Base-by-base conservation (phyloP, 2,888 invertebrate genomes). In the Euclidia mi region DNA sequence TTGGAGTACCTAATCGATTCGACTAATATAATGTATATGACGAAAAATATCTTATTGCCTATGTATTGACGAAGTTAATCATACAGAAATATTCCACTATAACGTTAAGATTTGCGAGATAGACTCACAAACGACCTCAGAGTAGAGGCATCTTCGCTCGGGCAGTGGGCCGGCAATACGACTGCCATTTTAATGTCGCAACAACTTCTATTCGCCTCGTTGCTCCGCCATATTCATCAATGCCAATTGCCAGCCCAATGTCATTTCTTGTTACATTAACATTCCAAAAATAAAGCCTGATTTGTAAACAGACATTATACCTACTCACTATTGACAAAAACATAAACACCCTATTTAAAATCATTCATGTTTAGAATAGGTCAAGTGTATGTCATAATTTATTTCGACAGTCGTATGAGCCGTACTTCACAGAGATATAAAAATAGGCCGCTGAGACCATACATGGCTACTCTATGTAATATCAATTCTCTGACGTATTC, bases 151-250 rank as follows among this genome's bases (percentile, higher is more conserved):
- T 82, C 74, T 76, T 82, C 65, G 81, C 73, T 85, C 75, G 81
- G 81, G 70, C 77, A 87, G 82, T 87, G 76, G 84, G 81, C 57
- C 84, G 76, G 55, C 76, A 60, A 60, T 72, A 78, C 76, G 78
- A 67, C 76, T 78, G 76, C 84, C 85, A 88, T 89, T 85, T 80
- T 81, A 81, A 87, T 88, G 82, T 86, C 74, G 85, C 83, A 85
- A 88, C 60, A 48, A 42, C 48, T 55, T 43, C 43, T 58, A 37
- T 37, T 56, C 28, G 48, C 44, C 45, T 56, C 55, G 37, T 50
- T 53, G 51, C 53, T 46, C 55, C 31, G 60, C 57, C 51, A 63
- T 71, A 48, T 56, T 60, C 53, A 61, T 65, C 65, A 69, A 64
- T 66, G 67, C 63, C 57, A 65, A 58, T 60, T 73, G 61, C 64